Base-by-base conservation (phyloP, 2,797 vertebrate genomes). In the Zalophus californianus region DNA sequence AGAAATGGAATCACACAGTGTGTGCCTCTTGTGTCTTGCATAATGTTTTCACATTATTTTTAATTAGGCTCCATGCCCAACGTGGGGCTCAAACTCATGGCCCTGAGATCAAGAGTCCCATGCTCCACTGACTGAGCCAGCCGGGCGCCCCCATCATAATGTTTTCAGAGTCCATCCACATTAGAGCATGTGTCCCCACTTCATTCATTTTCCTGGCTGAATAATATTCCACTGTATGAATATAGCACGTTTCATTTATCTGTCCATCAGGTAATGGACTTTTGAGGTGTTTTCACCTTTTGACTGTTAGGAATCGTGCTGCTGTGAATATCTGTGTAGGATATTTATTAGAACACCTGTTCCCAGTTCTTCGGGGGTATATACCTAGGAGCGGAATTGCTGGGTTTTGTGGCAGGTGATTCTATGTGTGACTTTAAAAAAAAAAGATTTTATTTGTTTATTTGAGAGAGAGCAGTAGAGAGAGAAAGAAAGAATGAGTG, bases 121-220 rank as follows among this genome's bases (percentile, higher is more conserved):
- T 14, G 13, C 6, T 27, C 38, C 38, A 14, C 21, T 3, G 21
- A 21, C 68, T 41, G 35, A 70, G 35, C 38, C 70, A 25, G 70
- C 10, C 12, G 6, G 38, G 68, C 12, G 3, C 38, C 70, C 38
- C 70, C 68, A 29, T 15, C 35, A 23, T 13, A 7, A 14, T 20
- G 32, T 50, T 25, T 66, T 25, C 52, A 60, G 50, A 56, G 41
- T n/a, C 50, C 25, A 9, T 38, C 29, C 0, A 7, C 25, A 18
- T n/a, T 1, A 5, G 18, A 41, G 27, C 25, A 0, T 0, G 7
- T 4, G 9, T 41, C 7, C 1, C 8, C 2, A 14, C 29, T 44
- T 80, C 38, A 2, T 44, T 38, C 64, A 15, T 72, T 86, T 86
- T 72, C 5, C 52, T 73, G 29, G 82, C 64, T 23, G 21, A 54